A percentile compares a stretch with the other conserved stretches of the same genome.
Evolutionary conservation across 1,140 invertebrate genomes (phyloP).

Genomic region (Zaprionus vittiger): DNA sequence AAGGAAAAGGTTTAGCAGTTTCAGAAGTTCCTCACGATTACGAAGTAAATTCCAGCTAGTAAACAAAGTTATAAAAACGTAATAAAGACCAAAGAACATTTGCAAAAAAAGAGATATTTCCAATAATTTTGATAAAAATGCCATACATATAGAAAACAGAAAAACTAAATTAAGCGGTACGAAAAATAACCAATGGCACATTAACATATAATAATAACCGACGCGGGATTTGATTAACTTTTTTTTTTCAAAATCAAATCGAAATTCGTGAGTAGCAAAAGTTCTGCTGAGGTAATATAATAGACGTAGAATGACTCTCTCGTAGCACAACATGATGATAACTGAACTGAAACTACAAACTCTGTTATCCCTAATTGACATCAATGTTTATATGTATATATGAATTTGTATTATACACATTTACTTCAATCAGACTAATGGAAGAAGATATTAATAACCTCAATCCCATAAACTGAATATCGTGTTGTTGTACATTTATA

Average conservation of each 20-base stretch:
- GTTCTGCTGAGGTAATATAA: not conserved
- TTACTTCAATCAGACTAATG: too few species aligned
- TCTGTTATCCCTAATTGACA: too few species aligned
- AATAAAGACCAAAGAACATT: not conserved
- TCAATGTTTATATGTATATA: too few species aligned
- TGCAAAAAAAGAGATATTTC: not conserved
- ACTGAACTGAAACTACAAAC: not conserved
- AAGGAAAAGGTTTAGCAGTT: not conserved
- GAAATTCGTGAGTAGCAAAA: not conserved
- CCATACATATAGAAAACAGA: rapidly evolving
- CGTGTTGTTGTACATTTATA: too few species aligned
- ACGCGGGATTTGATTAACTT: not conserved
- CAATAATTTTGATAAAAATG: too few species aligned
- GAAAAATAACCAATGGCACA: not conserved
- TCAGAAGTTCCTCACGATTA: not conserved
- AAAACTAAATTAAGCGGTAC: not conserved
- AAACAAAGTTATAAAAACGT: rapidly evolving
- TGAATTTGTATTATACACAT: too few species aligned
- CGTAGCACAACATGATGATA: not conserved
- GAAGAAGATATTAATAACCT: too few species aligned
- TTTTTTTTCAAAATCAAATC: not conserved
- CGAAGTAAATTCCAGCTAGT: not conserved
- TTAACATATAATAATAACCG: not conserved
- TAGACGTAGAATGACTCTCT: not conserved
- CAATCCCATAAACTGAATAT: too few species aligned